phyloP scores from a whole-genome alignment of 2,888 invertebrate genomes.

The Cynaeus angustus region DNA sequence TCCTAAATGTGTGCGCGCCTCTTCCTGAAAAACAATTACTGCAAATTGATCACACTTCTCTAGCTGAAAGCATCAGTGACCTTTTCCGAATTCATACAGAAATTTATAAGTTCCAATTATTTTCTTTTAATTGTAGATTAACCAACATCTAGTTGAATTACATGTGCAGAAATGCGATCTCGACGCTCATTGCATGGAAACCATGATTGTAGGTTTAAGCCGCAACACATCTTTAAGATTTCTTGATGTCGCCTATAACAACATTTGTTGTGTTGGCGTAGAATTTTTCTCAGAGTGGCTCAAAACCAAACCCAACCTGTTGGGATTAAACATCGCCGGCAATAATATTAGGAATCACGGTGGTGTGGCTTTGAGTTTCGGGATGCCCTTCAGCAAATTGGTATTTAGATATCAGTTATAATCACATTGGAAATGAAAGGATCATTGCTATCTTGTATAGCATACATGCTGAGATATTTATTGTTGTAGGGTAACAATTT shows the following conservation, averaged over 20 bases:
- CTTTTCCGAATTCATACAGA: constrained; percentile 64
- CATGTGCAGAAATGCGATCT: constrained; percentile 77
- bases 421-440: constrained; percentile 74
- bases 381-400: constrained; percentile 76
- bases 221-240: constrained; percentile 74
- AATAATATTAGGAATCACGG: constrained; percentile 76
- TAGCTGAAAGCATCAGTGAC: constrained; percentile 63
- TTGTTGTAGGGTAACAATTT: constrained; percentile 71
- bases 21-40: constrained; percentile 62
- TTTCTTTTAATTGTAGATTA: constrained; percentile 63
- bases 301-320: constrained; percentile 71
- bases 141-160: constrained; percentile 73
- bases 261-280: constrained; percentile 76
- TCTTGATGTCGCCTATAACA: constrained; percentile 77
- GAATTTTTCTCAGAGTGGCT: constrained; percentile 75
- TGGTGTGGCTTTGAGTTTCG: constrained; percentile 73
- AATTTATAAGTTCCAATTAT: background rate
- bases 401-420: constrained; percentile 75
- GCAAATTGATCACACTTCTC: constrained; percentile 61
- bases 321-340: constrained; percentile 74
- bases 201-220: constrained; percentile 73
- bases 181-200: constrained; percentile 76
- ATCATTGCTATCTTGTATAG: constrained; percentile 74
- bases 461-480: constrained; percentile 68
- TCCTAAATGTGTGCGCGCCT: constrained; percentile 70